Conservation (phyloP, 2,113 vertebrate species). For the Dolichotis patagonum region DNA sequence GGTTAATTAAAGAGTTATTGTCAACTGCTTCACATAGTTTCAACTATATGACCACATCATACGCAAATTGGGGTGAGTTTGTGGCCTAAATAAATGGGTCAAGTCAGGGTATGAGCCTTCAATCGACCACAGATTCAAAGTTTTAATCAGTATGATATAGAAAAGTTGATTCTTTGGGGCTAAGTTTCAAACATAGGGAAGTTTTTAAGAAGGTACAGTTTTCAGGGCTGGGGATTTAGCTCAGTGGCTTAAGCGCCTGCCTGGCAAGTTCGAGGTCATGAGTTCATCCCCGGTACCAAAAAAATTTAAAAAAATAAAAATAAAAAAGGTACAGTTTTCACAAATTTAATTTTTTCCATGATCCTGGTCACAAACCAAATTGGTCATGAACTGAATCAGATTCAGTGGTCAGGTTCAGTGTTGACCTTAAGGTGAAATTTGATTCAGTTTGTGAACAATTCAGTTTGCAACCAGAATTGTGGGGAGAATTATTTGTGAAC, state of each 20-base stretch:
- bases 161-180: not conserved
- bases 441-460: not conserved
- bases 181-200: not conserved
- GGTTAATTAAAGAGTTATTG: not conserved
- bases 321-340: not conserved
- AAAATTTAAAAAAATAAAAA: too few species aligned
- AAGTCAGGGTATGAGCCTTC: not conserved
- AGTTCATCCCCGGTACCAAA: too few species aligned
- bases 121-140: not conserved
- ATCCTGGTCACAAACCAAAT: not conserved
- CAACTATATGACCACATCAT: not conserved
- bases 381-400: not conserved
- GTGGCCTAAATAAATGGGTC: not conserved
- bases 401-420: not conserved
- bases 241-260: too few species aligned
- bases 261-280: too few species aligned
- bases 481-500: not conserved
- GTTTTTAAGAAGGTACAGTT: not conserved
- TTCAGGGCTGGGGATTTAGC: too few species aligned
- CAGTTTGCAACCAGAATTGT: not conserved
- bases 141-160: not conserved
- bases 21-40: not conserved
- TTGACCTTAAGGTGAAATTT: not conserved
- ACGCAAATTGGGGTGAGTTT: not conserved
- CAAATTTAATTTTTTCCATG: not conserved